Base-by-base conservation (phyloP, 2,888 invertebrate species). In the Mythimna pallens region DNA sequence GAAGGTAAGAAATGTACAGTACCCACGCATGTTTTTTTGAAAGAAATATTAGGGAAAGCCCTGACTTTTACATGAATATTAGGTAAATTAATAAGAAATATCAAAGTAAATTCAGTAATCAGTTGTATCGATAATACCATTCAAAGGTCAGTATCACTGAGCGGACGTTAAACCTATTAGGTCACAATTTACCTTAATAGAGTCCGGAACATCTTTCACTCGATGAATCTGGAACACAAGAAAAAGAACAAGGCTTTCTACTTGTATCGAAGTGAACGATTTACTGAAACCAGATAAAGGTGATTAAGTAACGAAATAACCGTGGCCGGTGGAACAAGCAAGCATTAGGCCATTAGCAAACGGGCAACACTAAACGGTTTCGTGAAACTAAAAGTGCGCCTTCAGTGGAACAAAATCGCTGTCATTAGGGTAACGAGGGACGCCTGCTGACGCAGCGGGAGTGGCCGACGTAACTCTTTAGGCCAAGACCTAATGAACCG, bases 391-490 rank as follows among this genome's bases (percentile, higher is more conserved):
- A 94, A 94, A 94, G 92, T 94, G 91, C 92, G 93, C 93, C 92
- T 91, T 90, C 91, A 90, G 89, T 89, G 90, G 91, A 93, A 93
- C 92, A 91, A 94, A 95, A 95, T 95, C 93, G 94, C 92, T 94
- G 92, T 95, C 95, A 95, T 96, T 96, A 96, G 94, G 92, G 93
- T 95, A 95, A 95, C 95, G 95, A 95, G 94, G 92, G 92, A 86
- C 89, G 90, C 90, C 88, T 87, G 94, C 94, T 94, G 95, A 94
- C 93, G 93, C 92, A 90, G 94, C 93, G 91, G 88, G 90, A 89
- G 90, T 88, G 91, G 88, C 90, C 90, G 89, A 88, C 91, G 91
- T 91, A 93, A 93, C 94, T 93, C 93, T 93, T 92, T 93, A 91
- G 91, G 89, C 89, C 90, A 89, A 89, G 92, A 93, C 93, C 94